phyloP scores from a whole-genome alignment of 2,797 vertebrate genomes.

The Heteromormyrus szaboi region DNA sequence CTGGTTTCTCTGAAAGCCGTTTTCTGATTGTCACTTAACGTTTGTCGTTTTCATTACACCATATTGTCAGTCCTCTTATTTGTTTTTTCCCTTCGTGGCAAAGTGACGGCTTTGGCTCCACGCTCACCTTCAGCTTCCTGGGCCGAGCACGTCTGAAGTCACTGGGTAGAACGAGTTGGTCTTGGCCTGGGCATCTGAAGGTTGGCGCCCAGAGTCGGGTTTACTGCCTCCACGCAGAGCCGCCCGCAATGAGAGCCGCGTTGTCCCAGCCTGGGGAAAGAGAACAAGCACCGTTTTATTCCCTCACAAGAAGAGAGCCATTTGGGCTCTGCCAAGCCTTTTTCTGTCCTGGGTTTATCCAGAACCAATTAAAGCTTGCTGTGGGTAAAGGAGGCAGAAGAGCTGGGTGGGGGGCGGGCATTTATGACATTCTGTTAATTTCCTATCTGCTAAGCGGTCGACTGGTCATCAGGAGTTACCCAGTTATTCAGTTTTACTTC shows the following conservation, averaged over 20 bases:
- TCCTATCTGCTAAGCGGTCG: not conserved
- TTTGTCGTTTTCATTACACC: not conserved
- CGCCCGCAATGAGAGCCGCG: constrained; percentile 14
- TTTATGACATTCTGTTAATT: not conserved
- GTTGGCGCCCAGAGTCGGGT: constrained; percentile 12
- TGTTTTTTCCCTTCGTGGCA: not conserved
- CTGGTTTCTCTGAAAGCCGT: not conserved
- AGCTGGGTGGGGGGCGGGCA: not conserved
- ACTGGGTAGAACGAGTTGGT: constrained; percentile 18
- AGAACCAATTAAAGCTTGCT: not conserved
- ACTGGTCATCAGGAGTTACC: not conserved
- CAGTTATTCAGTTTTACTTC: not conserved
- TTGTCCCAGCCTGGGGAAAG: not conserved
- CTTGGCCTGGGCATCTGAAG: not conserved
- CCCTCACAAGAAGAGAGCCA: constrained; percentile 30
- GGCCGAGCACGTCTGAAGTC: constrained; percentile 18
- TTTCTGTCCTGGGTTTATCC: not conserved
- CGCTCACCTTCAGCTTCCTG: not conserved
- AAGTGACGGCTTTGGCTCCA: not conserved
- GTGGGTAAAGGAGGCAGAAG: not conserved
- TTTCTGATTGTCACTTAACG: not conserved
- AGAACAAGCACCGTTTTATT: constrained; percentile 17
- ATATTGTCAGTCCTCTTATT: not conserved
- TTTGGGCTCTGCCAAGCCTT: constrained; percentile 9
- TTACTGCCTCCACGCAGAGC: constrained; percentile 10